Evolutionary conservation across 2,888 invertebrate species (phyloP).

Genomic region (Tortricodes alternella): DNA sequence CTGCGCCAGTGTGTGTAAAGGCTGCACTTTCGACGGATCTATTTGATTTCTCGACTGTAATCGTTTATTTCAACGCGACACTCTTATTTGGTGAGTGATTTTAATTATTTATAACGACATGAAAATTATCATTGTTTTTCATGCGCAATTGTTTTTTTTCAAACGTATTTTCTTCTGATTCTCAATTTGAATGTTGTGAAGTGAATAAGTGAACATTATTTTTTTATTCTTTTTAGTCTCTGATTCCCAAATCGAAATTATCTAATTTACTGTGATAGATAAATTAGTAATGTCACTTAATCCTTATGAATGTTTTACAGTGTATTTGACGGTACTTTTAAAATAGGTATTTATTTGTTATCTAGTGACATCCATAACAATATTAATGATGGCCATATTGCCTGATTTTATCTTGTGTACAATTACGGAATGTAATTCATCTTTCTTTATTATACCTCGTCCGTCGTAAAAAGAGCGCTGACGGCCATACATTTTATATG

Average conservation of each 20-base stretch:
- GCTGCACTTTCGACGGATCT: constrained; percentile 67
- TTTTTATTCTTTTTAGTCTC: too few relatives aligned
- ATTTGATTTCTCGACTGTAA: constrained; percentile 30
- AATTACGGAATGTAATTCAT: too few relatives aligned
- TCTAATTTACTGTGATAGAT: too few relatives aligned
- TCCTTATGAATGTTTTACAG: background rate
- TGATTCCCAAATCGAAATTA: too few relatives aligned
- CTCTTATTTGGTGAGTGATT: constrained; percentile 51
- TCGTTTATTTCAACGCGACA: constrained; percentile 35
- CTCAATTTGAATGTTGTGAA: background rate
- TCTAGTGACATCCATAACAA: background rate
- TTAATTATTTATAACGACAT: constrained; percentile 29
- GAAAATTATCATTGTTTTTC: constrained; percentile 20
- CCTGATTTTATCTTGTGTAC: background rate
- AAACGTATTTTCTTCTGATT: background rate
- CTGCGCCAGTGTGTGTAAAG: constrained; percentile 83
- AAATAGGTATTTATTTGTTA: background rate
- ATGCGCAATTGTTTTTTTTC: constrained; percentile 11
- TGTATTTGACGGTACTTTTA: background rate
- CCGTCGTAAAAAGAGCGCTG: too few relatives aligned
- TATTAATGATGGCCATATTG: background rate
- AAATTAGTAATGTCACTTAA: background rate
- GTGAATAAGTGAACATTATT: too few relatives aligned
- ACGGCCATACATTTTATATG: too few relatives aligned
- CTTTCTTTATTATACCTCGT: too few relatives aligned